Percentiles rank a stretch among this genome's conserved stretches.
These are phyloP conservation scores for Hesperophylax magnus DNA, from an alignment of 1,140 invertebrate species.

Conservation along the genomic window DNA sequence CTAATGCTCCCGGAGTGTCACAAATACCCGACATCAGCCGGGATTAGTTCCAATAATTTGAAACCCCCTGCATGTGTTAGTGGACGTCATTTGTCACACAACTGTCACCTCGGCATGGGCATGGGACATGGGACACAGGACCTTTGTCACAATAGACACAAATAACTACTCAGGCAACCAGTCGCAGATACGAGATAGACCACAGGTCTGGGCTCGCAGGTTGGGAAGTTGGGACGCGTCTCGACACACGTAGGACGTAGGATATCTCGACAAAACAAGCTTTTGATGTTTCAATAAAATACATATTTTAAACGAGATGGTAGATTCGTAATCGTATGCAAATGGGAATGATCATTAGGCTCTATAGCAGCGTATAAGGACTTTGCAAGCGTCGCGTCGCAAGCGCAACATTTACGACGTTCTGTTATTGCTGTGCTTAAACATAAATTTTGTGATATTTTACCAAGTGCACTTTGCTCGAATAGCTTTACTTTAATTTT, in stretches of 20 bases:
- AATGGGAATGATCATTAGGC: no score
- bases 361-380: no score
- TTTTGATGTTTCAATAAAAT: constrained; percentile 13
- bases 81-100: constrained; percentile 26
- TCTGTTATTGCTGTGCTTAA: no score
- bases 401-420: no score
- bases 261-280: neutral
- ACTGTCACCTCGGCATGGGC: constrained; percentile 1
- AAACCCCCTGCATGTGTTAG: neutral
- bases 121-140: neutral
- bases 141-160: constrained; percentile 6
- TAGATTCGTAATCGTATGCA: no score
- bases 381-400: no score
- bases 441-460: no score
- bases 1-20: neutral
- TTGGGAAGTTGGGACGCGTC: neutral
- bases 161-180: no score
- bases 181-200: no score
- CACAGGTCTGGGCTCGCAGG: no score
- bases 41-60: constrained; percentile 28
- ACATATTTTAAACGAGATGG: neutral
- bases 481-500: no score
- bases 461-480: no score
- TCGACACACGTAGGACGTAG: constrained; percentile 9
- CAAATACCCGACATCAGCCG: neutral